These are phyloP conservation scores for Heliconius hewitsoni DNA, from an alignment of 1,140 invertebrate genomes.

Conservation along the genomic window DNA sequence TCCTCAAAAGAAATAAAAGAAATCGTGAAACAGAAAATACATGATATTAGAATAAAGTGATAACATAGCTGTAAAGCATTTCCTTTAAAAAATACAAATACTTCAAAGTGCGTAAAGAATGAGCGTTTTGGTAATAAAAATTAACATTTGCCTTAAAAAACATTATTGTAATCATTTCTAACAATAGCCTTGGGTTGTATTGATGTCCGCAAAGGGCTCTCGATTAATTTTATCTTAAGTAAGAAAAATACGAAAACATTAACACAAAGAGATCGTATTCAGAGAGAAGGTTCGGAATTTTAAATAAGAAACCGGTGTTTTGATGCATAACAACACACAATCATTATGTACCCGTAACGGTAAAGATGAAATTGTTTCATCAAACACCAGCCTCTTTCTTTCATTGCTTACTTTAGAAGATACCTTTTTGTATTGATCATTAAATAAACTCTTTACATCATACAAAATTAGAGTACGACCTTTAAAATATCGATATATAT, in stretches of 20 bases:
- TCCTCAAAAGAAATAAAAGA: conserved; percentile 19
- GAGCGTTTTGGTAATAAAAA: conserved; percentile 71
- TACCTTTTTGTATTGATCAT: conserved; percentile 26
- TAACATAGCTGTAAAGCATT: conserved; percentile 46
- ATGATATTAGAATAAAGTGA: conserved; percentile 43
- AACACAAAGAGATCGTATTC: conserved; percentile 55
- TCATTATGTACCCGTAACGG: conserved; percentile 36
- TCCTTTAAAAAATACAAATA: conserved; percentile 53
- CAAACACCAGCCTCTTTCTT: conserved; percentile 25
- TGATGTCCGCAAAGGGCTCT: conserved; percentile 70
- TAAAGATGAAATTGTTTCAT: conserved; percentile 39
- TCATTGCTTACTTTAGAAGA: conserved; percentile 28
- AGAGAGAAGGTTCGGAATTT: conserved; percentile 58
- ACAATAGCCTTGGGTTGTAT: conserved; percentile 74
- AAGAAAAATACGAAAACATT: conserved; percentile 66
- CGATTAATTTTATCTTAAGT: conserved; percentile 74
- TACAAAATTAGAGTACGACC: background rate
- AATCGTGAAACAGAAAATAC: conserved; percentile 16
- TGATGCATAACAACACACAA: conserved; percentile 49
- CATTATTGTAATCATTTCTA: conserved; percentile 71
- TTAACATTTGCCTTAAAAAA: conserved; percentile 75
- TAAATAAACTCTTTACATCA: conserved; percentile 15
- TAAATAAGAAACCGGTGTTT: conserved; percentile 62
- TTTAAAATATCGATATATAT: background rate
- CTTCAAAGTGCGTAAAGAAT: conserved; percentile 60